phyloP scores from a whole-genome alignment of 2,888 invertebrate genomes.

The Liposcelis brunnea region DNA sequence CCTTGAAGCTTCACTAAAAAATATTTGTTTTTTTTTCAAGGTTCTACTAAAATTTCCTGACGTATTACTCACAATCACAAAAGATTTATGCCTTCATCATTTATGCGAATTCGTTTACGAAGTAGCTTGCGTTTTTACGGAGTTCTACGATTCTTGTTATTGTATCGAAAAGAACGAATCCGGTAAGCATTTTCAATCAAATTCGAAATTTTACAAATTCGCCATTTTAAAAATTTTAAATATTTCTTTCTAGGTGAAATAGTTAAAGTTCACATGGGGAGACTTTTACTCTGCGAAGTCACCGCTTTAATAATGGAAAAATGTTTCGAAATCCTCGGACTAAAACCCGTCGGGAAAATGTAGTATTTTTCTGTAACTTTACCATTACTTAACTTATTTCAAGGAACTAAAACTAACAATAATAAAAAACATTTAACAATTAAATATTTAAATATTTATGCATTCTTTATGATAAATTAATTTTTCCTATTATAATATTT shows the following conservation, averaged over 20 bases:
- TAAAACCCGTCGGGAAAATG: constrained; percentile 85
- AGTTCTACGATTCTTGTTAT: constrained; percentile 96
- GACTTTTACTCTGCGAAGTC: constrained; percentile 82
- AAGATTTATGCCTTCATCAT: constrained; percentile 66
- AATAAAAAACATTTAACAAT: too few species aligned
- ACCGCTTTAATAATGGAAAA: constrained; percentile 74
- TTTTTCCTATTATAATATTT: too few species aligned
- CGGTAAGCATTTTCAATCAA: constrained; percentile 21
- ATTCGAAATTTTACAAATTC: constrained; percentile 1
- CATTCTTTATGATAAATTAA: too few species aligned
- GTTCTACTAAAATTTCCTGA: constrained; percentile 73
- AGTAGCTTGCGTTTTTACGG: constrained; percentile 78
- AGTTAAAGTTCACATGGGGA: constrained; percentile 62
- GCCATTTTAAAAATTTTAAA: not conserved
- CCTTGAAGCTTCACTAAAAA: too few species aligned
- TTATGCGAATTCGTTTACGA: constrained; percentile 95
- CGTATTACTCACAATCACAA: constrained; percentile 60
- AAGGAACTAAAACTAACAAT: too few species aligned
- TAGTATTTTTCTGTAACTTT: constrained; percentile 26
- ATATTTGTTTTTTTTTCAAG: constrained; percentile 20
- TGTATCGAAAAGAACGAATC: constrained; percentile 82
- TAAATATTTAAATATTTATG: too few species aligned
- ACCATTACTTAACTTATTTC: too few species aligned
- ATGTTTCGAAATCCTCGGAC: constrained; percentile 79
- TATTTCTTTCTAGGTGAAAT: constrained; percentile 43